Evolutionary conservation across 2,888 invertebrate species (phyloP).

Genomic region (Phasia obesa): DNA sequence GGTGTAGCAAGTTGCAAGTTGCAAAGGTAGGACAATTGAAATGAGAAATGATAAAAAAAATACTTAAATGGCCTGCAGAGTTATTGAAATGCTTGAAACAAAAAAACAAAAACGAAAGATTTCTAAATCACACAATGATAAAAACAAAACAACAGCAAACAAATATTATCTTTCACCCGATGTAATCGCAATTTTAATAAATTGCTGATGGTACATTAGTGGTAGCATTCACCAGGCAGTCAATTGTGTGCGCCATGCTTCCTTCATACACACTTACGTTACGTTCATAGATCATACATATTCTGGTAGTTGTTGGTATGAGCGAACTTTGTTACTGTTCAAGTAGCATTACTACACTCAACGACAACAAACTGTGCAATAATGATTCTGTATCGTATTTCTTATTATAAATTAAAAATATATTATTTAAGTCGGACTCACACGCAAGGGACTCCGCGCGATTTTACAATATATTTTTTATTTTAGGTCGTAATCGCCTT

Average conservation of each 20-base stretch:
- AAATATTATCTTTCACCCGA: conserved; percentile 68
- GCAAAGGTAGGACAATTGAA: conserved; percentile 67
- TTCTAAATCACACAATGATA: conserved; percentile 59
- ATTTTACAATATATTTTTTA: no score
- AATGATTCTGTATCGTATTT: no score
- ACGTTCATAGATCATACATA: no score
- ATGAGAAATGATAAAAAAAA: conserved; percentile 50
- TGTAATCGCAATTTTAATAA: conserved; percentile 72
- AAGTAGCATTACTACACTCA: no score
- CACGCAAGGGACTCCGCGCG: no score
- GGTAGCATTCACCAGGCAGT: conserved; percentile 33
- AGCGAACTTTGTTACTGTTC: no score
- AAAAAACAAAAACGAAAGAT: conserved; percentile 9
- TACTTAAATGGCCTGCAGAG: conserved; percentile 62
- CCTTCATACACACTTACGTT: not conserved
- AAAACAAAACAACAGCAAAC: conserved; percentile 34
- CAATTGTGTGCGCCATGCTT: no score
- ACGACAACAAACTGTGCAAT: no score
- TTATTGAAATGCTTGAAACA: conserved; percentile 55
- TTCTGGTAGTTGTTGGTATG: not conserved
- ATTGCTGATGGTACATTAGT: conserved; percentile 70
- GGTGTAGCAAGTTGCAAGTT: conserved; percentile 58
- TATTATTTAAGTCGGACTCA: no score
- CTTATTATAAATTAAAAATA: no score
- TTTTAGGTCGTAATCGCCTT: no score